Conservation (phyloP, 2,888 invertebrate genomes). For the Drosophila demipolita region DNA sequence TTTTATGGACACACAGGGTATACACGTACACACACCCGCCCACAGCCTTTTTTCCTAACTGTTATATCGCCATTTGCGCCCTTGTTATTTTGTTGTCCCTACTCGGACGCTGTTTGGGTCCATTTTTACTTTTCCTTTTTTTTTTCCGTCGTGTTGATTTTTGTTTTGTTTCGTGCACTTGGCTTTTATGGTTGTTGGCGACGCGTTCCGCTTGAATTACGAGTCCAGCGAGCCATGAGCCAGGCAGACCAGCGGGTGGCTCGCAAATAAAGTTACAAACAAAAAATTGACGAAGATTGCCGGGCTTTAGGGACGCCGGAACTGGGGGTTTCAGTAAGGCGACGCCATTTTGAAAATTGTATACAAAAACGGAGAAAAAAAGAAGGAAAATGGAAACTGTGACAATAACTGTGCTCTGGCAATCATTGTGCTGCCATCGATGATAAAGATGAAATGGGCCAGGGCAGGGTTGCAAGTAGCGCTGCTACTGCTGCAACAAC, state of each 20-base stretch:
- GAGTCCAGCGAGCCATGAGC: slow-evolving; percentile 69
- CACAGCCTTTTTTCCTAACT: neutral
- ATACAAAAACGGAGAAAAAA: slow-evolving; percentile 12
- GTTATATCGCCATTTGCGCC: slow-evolving; percentile 45
- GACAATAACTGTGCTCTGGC: slow-evolving; percentile 45
- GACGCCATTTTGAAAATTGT: slow-evolving; percentile 70
- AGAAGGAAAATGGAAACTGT: slow-evolving; percentile 27
- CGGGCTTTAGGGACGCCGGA: neutral
- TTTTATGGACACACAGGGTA: neutral
- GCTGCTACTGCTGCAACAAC: slow-evolving; percentile 21
- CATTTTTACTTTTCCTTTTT: slow-evolving; percentile 42
- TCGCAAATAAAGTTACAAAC: slow-evolving; percentile 68
- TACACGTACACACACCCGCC: neutral
- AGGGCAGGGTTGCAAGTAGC: neutral
- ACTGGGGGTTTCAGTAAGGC: neutral
- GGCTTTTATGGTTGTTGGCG: slow-evolving; percentile 75
- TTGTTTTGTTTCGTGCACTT: slow-evolving; percentile 43
- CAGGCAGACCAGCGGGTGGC: slow-evolving; percentile 27
- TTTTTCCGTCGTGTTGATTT: slow-evolving; percentile 10
- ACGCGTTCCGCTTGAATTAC: slow-evolving; percentile 79
- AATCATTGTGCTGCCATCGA: slow-evolving; percentile 81
- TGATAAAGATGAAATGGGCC: slow-evolving; percentile 59
- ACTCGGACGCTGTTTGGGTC: slow-evolving; percentile 55
- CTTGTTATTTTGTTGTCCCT: slow-evolving; percentile 35
- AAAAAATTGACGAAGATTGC: slow-evolving; percentile 16